Evolutionary conservation across 2,797 vertebrate genomes (phyloP), one percentile per base, ranked within the genome.

Genomic region (Sebastes oblongus): DNA sequence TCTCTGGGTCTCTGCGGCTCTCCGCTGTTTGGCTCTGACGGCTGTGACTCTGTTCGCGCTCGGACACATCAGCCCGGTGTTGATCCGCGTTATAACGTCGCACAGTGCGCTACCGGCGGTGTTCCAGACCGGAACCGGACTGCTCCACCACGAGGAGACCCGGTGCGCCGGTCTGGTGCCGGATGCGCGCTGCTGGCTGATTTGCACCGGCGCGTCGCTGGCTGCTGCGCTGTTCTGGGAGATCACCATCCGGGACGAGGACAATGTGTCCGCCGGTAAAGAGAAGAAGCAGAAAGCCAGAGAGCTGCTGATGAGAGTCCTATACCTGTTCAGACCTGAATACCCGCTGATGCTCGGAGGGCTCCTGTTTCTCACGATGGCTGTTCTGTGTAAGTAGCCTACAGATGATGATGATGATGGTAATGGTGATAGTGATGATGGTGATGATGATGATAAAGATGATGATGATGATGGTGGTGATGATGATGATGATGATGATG

Each of bases 371-470:
- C 89, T 98, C 3, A 16, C 76, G 0, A 1, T 95, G 22, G 96
- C 97, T 0, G 96, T 96, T 0, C 1, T 95, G 18, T 95, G 97
- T 98, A 78, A 97, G 96, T 94, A 42, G 6, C 3, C 25, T 59
- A 22, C 12, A 72, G 27, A 22, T 30, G 50, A 24, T 27, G 36
- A n/a, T n/a, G 18, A n/a, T 50, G 46, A 20, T 50, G 8, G 3
- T 8, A 2, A 8, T 10, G 32, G 1, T 34, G 3, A 10, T 34
- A 9, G 10, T 34, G 8, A 10, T 34, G 58, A 7, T 64, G 55
- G 9, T 56, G 29, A 22, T 68, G 42, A 16, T 36, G 18, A 5
- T 60, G 27, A n/a, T 34, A 30, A 34, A 8, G 6, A 32, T 3
- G 30, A 32, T 32, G 30, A 8, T 30, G 30, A 8, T 30, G 30